phyloP scores from a whole-genome alignment of 2,113 vertebrate species.

The Alaudala cheleensis region DNA sequence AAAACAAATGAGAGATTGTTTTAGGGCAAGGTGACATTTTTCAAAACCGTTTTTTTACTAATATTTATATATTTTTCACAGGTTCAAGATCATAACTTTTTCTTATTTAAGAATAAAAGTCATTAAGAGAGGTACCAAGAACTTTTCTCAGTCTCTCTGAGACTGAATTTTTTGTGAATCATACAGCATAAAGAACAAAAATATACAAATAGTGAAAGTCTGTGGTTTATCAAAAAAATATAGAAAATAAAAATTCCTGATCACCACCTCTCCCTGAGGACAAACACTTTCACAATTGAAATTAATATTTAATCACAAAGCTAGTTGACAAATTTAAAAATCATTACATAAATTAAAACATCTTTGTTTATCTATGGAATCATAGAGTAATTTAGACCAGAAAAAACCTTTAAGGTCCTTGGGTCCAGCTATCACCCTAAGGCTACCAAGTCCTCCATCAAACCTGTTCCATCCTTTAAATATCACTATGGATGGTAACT shows the following conservation, averaged over 20 bases:
- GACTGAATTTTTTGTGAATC: neutral
- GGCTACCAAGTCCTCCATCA: fast-evolving
- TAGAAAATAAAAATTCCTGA: neutral
- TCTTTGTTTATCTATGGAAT: neutral
- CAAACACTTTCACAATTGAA: neutral
- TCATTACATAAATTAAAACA: neutral
- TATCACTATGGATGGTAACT: neutral
- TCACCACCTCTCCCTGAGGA: neutral
- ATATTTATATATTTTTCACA: neutral
- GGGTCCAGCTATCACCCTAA: neutral
- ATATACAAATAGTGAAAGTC: neutral
- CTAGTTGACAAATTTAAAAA: neutral
- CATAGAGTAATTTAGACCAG: neutral
- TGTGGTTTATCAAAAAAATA: neutral
- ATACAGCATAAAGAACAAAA: neutral
- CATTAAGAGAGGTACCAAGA: neutral
- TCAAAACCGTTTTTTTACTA: neutral
- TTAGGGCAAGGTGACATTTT: neutral
- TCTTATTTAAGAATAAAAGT: neutral
- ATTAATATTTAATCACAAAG: neutral
- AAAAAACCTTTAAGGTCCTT: neutral
- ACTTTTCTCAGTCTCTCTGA: neutral
- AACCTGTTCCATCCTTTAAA: neutral
- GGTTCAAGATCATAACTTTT: neutral
- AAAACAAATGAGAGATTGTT: neutral